These are phyloP conservation scores for Ciconia nigra DNA, from an alignment of 2,797 vertebrate species.

Conservation along the genomic window DNA sequence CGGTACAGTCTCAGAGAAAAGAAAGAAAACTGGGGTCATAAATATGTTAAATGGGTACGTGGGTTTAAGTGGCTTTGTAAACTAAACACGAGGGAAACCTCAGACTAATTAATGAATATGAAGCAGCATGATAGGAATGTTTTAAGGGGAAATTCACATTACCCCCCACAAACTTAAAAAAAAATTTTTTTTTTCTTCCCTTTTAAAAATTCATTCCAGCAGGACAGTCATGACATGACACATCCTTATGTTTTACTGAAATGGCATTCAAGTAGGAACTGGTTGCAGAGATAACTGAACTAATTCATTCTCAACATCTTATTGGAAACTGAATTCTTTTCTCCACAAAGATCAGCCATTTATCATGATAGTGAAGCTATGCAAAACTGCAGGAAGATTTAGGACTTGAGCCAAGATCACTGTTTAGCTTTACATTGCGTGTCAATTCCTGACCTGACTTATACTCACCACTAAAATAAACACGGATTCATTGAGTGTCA, in stretches of 20 bases:
- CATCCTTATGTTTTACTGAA: background rate
- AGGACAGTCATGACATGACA: background rate
- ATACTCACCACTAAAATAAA: background rate
- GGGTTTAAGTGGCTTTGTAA: conserved; percentile 92
- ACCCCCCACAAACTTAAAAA: background rate
- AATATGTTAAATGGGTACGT: conserved; percentile 93
- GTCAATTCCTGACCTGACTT: conserved; percentile 21
- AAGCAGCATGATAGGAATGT: conserved; percentile 74
- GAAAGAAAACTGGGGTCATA: conserved; percentile 90
- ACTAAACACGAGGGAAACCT: conserved; percentile 83
- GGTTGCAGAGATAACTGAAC: background rate
- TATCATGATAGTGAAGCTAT: background rate
- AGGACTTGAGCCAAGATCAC: background rate
- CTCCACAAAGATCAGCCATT: background rate
- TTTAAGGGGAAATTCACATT: conserved; percentile 60
- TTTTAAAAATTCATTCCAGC: background rate
- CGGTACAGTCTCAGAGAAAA: conserved; percentile 87
- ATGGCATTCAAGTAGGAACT: background rate
- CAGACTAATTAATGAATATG: conserved; percentile 87
- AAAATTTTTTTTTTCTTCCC: background rate
- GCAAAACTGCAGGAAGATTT: conserved; percentile 28
- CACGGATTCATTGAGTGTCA: background rate
- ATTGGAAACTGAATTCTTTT: background rate
- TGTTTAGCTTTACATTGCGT: background rate
- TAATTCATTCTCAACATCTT: background rate